Conservation (phyloP, 2,797 vertebrate species). For the Hippocampus kuda region DNA sequence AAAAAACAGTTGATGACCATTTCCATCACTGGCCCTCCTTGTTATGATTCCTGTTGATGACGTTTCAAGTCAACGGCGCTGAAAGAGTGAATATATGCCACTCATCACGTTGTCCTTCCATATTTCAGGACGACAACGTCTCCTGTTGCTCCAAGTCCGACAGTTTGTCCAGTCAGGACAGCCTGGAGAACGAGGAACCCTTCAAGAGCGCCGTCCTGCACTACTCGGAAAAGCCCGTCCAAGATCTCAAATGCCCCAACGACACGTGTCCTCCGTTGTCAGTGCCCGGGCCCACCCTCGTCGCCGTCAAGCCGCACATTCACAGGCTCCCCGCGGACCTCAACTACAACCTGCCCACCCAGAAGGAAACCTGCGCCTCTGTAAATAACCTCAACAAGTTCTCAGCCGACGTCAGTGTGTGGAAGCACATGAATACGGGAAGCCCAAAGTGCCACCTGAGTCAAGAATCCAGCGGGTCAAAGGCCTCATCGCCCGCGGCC, state of each 20-base stretch:
- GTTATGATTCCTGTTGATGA: too few species aligned
- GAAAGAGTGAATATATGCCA: too few species aligned
- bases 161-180: conserved; percentile 80
- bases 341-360: conserved; percentile 5
- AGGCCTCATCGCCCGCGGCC: conserved; percentile 24
- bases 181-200: conserved; percentile 67
- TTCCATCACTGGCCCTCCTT: too few species aligned
- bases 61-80: too few species aligned
- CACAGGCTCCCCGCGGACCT: neutral
- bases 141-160: conserved; percentile 59
- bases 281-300: neutral
- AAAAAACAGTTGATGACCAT: too few species aligned
- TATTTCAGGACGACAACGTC: conserved; percentile 68
- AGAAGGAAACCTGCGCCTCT: neutral
- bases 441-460: conserved; percentile 17
- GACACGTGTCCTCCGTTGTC: neutral
- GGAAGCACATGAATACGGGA: conserved; percentile 3
- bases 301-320: neutral
- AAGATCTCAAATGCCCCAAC: conserved; percentile 2
- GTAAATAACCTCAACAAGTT: conserved; percentile 6
- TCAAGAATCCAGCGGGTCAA: conserved; percentile 33
- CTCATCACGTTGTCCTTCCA: neutral
- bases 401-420: neutral
- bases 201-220: neutral
- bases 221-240: neutral